Base-by-base conservation (phyloP, 2,113 vertebrate genomes). In the Pogona vitticeps region DNA sequence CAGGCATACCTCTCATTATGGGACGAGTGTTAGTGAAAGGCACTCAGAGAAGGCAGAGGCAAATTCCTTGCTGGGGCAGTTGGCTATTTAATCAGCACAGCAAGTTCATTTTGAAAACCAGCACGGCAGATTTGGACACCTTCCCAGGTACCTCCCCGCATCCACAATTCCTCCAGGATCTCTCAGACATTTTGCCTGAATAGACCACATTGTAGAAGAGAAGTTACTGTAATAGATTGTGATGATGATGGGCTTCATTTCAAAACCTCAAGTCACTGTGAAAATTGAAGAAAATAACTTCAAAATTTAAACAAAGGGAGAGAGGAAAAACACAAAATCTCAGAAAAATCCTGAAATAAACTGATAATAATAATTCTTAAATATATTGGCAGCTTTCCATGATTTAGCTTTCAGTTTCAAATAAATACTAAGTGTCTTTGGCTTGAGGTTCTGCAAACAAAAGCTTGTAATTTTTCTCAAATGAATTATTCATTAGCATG, bases 401-500 rank as follows among this genome's bases (percentile, higher is more conserved):
- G 71, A 80, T 87, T 89, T 87, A 89, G 65, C 86, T 65, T 59
- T 86, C 71, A 75, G 89, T 79, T 31, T 90, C 76, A 82, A 90
- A 94, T 88, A 91, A 92, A 94, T 89, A 91, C 63, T 94, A 92
- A 92, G 92, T 2, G 33, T 90, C 83, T 89, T 88, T 75, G 82
- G 92, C 89, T 90, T 42, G 78, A 93, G 92, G 86, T 70, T 94
- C 59, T 83, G 85, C 72, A 83, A 86, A 72, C 76, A 83, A 92
- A 95, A 93, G 87, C 91, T 95, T 94, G 95, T 94, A 94, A 95
- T 96, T 96, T 94, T 87, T 86, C 84, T 93, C 81, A 84, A 91
- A 90, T 91, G 59, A 94, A 92, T 94, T 94, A 91, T 82, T 92
- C 88, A 2, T 92, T 89, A 94, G 96, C 93, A 93, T 92, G 90